Percentiles rank a stretch among this genome's conserved stretches.
phyloP scores from a whole-genome alignment of 2,113 vertebrate species.

The Montifringilla adamsi region DNA sequence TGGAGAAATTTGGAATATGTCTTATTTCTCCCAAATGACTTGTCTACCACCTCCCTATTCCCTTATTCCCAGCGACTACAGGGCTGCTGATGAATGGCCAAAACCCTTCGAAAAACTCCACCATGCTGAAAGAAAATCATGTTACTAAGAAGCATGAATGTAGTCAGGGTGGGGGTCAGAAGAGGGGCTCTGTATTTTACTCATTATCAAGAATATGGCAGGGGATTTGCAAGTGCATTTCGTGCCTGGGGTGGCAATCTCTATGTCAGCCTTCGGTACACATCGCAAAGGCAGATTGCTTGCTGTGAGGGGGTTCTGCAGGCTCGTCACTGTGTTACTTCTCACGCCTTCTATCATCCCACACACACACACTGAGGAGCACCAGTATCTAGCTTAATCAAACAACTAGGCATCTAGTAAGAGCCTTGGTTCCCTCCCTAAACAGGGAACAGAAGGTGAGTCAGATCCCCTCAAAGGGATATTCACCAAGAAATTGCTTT shows the following conservation, averaged over 20 bases:
- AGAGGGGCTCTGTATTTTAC: not conserved
- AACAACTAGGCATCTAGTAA: not conserved
- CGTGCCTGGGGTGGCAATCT: not conserved
- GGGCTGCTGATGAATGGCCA: not conserved
- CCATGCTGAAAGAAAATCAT: not conserved
- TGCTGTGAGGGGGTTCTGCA: not conserved
- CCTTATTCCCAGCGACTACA: not conserved
- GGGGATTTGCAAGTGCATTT: not conserved
- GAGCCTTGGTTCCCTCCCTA: not conserved
- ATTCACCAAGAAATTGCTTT: not conserved
- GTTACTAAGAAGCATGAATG: not conserved
- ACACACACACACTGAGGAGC: not conserved
- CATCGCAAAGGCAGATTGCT: not conserved
- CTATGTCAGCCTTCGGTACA: not conserved
- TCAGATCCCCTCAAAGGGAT: not conserved
- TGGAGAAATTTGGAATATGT: not conserved
- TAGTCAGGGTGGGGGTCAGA: not conserved
- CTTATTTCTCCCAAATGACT: slow-evolving; percentile 10
- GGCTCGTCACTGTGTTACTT: not conserved
- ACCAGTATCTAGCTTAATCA: not conserved
- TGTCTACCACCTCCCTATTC: not conserved
- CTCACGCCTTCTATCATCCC: not conserved
- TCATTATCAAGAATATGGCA: not conserved
- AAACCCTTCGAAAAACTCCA: not conserved
- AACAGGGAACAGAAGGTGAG: not conserved